These are phyloP conservation scores for Euspilapteryx auroguttella DNA, from an alignment of 2,888 invertebrate genomes.

Conservation along the genomic window DNA sequence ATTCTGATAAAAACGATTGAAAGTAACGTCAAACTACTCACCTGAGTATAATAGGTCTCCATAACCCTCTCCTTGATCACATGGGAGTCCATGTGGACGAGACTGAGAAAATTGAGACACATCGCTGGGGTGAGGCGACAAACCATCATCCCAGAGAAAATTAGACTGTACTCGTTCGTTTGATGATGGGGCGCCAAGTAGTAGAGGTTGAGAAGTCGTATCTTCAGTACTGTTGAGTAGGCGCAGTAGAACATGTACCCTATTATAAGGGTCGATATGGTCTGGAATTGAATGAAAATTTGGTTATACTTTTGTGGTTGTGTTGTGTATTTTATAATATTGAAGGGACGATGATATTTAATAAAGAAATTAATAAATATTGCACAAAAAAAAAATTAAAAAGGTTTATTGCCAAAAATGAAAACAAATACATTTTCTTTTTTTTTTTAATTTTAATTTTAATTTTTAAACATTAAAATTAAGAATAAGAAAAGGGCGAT, in stretches of 20 bases:
- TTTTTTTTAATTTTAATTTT: too few relatives aligned
- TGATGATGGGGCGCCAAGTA: conserved; percentile 97
- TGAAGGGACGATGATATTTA: too few relatives aligned
- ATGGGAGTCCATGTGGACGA: conserved; percentile 98
- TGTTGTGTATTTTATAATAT: too few relatives aligned
- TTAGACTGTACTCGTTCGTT: conserved; percentile 97
- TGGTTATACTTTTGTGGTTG: too few relatives aligned
- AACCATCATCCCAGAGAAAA: conserved; percentile 98
- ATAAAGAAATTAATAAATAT: too few relatives aligned
- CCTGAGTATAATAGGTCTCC: conserved; percentile 95
- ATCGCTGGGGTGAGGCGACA: conserved; percentile 97
- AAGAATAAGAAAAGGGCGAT: too few relatives aligned
- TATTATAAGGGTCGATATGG: conserved; percentile 87
- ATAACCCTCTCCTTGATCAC: conserved; percentile 76
- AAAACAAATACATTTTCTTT: too few relatives aligned
- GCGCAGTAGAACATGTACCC: conserved; percentile 97
- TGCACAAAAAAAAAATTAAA: too few relatives aligned
- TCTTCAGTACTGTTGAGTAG: conserved; percentile 96
- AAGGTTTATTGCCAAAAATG: too few relatives aligned
- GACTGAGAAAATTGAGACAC: conserved; percentile 95
- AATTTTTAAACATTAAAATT: too few relatives aligned
- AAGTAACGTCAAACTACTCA: too few relatives aligned
- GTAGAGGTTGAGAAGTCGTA: conserved; percentile 93
- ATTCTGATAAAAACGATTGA: too few relatives aligned
- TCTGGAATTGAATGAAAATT: conserved; percentile 46